These are phyloP conservation scores for Buceros bicornis DNA, from an alignment of 2,797 vertebrate species.

Conservation along the genomic window DNA sequence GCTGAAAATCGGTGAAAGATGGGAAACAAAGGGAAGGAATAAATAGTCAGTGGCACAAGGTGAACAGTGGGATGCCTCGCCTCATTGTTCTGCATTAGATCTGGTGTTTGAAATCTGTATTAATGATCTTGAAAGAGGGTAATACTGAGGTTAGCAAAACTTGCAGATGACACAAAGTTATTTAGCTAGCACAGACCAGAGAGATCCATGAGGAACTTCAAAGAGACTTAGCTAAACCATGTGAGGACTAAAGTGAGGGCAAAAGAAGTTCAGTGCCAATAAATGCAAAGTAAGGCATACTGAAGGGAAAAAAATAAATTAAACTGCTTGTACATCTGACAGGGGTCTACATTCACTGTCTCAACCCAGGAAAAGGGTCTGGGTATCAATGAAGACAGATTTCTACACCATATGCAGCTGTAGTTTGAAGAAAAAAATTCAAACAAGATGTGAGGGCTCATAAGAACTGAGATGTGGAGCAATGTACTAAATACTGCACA, in stretches of 20 bases:
- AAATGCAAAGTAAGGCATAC: conserved; percentile 65
- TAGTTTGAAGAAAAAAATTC: conserved; percentile 34
- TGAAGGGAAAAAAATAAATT: conserved; percentile 48
- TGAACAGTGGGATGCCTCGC: conserved; percentile 54
- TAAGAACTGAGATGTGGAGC: background rate
- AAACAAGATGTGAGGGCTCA: conserved; percentile 54
- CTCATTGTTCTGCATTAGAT: conserved; percentile 54
- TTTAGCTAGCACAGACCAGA: conserved; percentile 49
- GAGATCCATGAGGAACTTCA: conserved; percentile 49
- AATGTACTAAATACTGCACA: background rate
- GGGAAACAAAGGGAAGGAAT: conserved; percentile 57
- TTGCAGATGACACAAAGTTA: conserved; percentile 65
- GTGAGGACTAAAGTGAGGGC: conserved; percentile 46
- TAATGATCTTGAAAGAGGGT: conserved; percentile 61
- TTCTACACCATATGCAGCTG: conserved; percentile 40
- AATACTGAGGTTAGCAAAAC: conserved; percentile 65
- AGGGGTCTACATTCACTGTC: conserved; percentile 24
- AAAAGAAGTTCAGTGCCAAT: conserved; percentile 64
- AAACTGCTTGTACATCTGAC: conserved; percentile 59
- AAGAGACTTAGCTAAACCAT: conserved; percentile 50
- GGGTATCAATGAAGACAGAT: conserved; percentile 64
- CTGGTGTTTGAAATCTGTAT: conserved; percentile 41
- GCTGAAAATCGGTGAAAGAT: background rate
- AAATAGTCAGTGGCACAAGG: conserved; percentile 61
- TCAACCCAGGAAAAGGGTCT: conserved; percentile 33